Evolutionary conservation across 2,113 vertebrate genomes (phyloP).

Genomic region (Speoplatyrhinus poulsoni): DNA sequence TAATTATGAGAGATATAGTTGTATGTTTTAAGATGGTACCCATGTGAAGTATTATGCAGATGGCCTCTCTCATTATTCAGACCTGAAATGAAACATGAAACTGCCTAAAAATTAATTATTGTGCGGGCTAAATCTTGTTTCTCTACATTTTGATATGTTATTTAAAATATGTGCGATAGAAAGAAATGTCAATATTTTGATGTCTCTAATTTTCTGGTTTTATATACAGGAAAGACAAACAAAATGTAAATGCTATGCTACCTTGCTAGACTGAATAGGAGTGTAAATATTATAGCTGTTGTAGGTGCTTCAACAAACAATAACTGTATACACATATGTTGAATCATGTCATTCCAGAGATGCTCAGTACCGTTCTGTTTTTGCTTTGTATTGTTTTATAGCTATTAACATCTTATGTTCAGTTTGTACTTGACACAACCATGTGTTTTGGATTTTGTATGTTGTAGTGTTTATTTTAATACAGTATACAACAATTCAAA

Average conservation of each 20-base stretch:
- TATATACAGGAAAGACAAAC: no score
- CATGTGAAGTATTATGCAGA: constrained; percentile 3
- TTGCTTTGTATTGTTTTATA: no score
- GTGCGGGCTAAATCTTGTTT: neutral
- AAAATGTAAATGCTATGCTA: neutral
- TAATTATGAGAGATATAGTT: neutral
- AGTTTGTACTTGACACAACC: no score
- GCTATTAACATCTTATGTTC: no score
- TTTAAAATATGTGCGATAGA: no score
- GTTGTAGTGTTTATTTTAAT: no score
- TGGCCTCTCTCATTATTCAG: constrained; percentile 17
- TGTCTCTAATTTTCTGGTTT: no score
- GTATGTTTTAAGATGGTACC: constrained; percentile 11
- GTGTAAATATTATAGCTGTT: neutral
- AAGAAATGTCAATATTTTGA: no score
- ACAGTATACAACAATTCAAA: no score
- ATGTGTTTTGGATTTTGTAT: no score
- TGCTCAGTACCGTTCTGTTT: no score
- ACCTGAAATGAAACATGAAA: constrained; percentile 3
- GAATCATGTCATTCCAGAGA: neutral
- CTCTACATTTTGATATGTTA: neutral
- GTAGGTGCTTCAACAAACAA: neutral
- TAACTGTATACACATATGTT: neutral
- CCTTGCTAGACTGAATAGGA: neutral
- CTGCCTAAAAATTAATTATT: constrained; percentile 1